phyloP scores from a whole-genome alignment of 2,888 invertebrate species.

The Agrilus biguttatus region DNA sequence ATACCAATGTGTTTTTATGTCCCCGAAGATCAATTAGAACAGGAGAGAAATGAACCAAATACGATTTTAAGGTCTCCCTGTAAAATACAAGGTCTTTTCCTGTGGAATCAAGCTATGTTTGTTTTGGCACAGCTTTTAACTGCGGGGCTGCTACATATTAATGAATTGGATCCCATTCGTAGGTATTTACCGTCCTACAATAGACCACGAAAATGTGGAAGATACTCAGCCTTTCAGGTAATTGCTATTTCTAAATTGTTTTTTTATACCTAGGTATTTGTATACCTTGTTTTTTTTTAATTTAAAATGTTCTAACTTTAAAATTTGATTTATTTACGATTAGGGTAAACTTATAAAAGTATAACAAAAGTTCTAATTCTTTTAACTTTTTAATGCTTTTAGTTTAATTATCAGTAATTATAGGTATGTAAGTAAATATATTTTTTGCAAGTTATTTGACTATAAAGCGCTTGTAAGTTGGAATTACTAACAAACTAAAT shows the following conservation, averaged over 20 bases:
- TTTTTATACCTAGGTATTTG: no score
- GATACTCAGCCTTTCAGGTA: constrained; percentile 98
- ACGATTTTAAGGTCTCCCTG: constrained; percentile 17
- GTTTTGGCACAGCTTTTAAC: constrained; percentile 86
- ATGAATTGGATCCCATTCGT: constrained; percentile 90
- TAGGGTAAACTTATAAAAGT: no score
- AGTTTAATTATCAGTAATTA: neutral
- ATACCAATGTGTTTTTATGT: constrained; percentile 92
- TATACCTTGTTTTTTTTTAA: no score
- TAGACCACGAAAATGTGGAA: constrained; percentile 75
- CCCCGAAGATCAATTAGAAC: constrained; percentile 55
- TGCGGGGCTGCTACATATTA: constrained; percentile 76
- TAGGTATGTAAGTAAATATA: neutral
- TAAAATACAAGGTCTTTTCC: constrained; percentile 51
- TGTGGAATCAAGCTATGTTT: constrained; percentile 96
- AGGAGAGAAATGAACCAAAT: constrained; percentile 54
- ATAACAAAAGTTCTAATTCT: no score
- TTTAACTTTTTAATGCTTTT: no score
- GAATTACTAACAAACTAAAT: no score
- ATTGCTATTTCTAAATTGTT: constrained; percentile 1
- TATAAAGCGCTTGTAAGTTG: no score
- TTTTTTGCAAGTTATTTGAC: no score
- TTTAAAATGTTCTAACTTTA: constrained; percentile 1
- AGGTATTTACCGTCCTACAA: constrained; percentile 93
- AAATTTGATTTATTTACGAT: no score